phyloP scores from a whole-genome alignment of 2,113 vertebrate genomes.

The Sapayoa aenigma region DNA sequence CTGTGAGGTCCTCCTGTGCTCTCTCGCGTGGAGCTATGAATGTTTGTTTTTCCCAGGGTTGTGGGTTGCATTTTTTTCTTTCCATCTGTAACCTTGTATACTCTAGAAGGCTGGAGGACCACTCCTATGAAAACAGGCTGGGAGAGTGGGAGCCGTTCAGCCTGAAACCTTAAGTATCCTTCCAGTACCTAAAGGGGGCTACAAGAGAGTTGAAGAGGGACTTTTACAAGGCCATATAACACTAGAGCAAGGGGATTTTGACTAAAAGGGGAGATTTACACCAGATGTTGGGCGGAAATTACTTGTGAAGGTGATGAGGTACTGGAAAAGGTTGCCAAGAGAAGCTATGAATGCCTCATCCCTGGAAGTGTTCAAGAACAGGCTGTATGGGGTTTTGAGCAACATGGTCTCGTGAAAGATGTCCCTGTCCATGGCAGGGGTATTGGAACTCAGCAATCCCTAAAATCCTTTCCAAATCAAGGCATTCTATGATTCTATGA shows the following conservation, averaged over 20 bases:
- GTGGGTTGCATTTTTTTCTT: neutral
- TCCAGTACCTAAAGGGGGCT: neutral
- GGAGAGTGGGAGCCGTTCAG: neutral
- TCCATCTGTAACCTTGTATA: neutral
- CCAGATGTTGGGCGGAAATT: neutral
- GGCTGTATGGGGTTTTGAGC: neutral
- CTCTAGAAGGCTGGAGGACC: neutral
- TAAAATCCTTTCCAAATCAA: neutral
- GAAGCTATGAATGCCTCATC: neutral
- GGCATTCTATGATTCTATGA: neutral
- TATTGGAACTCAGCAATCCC: neutral
- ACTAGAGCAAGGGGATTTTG: neutral
- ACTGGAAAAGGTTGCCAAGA: neutral
- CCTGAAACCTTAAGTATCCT: neutral
- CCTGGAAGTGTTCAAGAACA: neutral
- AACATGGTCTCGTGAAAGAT: neutral
- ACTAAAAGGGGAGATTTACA: accelerated
- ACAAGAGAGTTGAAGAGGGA: neutral
- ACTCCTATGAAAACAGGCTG: neutral
- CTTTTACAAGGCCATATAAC: neutral
- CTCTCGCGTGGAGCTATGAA: neutral
- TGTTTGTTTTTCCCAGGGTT: neutral
- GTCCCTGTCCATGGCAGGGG: neutral
- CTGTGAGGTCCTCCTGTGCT: neutral
- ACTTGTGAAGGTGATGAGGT: neutral